phyloP scores from a whole-genome alignment of 2,797 vertebrate genomes.

The Avahi laniger region DNA sequence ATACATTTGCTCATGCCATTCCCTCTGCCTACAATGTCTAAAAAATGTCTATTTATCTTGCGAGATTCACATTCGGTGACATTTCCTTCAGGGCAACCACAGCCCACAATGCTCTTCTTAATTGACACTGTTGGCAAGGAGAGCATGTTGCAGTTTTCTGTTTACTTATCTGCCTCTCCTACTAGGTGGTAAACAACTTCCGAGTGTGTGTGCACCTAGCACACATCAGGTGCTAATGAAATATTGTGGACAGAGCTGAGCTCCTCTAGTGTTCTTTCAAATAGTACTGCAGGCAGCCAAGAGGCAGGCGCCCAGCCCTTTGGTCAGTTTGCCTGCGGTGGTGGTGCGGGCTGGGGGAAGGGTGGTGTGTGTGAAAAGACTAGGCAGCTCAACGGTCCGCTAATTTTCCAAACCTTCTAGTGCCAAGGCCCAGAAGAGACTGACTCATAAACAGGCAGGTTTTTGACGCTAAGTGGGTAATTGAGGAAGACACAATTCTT shows the following conservation, averaged over 20 bases:
- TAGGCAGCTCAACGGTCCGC: not conserved
- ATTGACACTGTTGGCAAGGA: not conserved
- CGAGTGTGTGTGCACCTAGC: slow-evolving; percentile 29
- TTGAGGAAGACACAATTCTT: slow-evolving; percentile 16
- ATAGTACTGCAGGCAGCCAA: slow-evolving; percentile 17
- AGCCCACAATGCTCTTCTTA: slow-evolving; percentile 12
- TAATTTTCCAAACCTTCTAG: not conserved
- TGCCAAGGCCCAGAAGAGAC: not conserved
- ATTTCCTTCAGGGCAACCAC: not conserved
- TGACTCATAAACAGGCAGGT: not conserved
- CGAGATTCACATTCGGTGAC: not conserved
- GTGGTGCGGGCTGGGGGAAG: not conserved
- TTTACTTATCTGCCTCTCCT: slow-evolving; percentile 30
- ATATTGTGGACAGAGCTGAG: slow-evolving; percentile 44
- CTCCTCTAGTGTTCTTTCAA: slow-evolving; percentile 19
- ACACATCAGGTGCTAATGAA: slow-evolving; percentile 37
- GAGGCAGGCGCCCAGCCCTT: not conserved
- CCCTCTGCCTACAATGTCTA: not conserved
- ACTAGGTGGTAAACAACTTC: slow-evolving; percentile 48
- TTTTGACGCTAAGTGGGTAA: slow-evolving; percentile 55
- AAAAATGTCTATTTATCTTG: slow-evolving; percentile 14
- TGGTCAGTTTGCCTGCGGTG: not conserved
- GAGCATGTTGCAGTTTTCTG: not conserved
- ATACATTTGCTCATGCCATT: not conserved
- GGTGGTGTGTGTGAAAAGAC: not conserved